Evolutionary conservation across 2,797 vertebrate genomes (phyloP), one percentile per base, ranked within the genome.

Genomic region (Neostethus bicornis): DNA sequence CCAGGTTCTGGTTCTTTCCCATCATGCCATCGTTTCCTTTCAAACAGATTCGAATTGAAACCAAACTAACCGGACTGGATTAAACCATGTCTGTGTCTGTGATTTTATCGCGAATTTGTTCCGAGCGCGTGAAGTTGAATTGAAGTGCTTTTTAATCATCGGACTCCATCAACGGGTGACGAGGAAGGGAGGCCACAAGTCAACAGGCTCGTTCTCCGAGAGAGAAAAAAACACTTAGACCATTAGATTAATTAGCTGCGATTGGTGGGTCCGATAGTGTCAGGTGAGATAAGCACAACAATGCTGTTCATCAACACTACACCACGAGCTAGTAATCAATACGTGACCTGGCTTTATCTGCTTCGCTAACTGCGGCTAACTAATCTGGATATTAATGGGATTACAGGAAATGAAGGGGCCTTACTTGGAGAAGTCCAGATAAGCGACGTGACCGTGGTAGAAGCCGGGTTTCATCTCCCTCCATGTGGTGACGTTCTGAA

Each of bases 401-500:
- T 70, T 59, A 73, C 67, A 78, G 73, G 54, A 78, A 69, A 73
- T 74, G 57, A 72, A 66, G 61, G n/a, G 51, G 74, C 59, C 93
- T 80, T 93, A 97, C 96, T 95, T 97, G 65, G 95, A 88, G 86
- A 98, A 99, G 90, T 99, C 96, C 89, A 99, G 90, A 72, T 93
- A 99, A 77, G 96, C 94, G 13, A 99, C 68, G 13, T 98, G 96
- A 72, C 96, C 96, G 0, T 99, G 96, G 90, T 96, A 99, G 90
- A 99, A 97, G 28, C 93, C 95, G 7, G 96, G 96, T 73, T 97
- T 98, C 96, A 95, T 99, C 85, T 94, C 95, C 81, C 89, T 94
- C 96, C 96, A 98, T 4, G 94, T 90, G 24, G 95, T 97, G 88
- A 98, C 94, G 4, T 98, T 99, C 89, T 92, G 94, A 82, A 98